Conservation (phyloP, 1,140 invertebrate species). For the Stegodyphus dumicola region DNA sequence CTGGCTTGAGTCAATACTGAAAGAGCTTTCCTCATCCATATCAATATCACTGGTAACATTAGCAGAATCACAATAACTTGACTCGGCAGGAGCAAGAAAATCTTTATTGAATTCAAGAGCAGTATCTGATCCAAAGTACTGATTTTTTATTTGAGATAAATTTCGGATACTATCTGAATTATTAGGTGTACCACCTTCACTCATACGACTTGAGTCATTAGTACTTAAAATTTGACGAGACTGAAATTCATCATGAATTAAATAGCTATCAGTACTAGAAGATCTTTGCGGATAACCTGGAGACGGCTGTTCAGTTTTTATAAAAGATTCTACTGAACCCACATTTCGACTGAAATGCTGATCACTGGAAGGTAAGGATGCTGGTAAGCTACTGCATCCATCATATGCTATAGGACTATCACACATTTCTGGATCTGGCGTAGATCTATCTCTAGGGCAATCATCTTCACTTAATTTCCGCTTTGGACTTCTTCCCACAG, state of each 20-base stretch:
- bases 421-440: conserved; percentile 60
- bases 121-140: conserved; percentile 47
- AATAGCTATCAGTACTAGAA: conserved; percentile 54
- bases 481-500: conserved; percentile 68
- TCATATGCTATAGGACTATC: conserved; percentile 59
- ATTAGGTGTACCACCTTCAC: conserved; percentile 42
- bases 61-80: conserved; percentile 21
- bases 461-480: conserved; percentile 67
- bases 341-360: conserved; percentile 7
- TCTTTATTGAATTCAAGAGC: conserved; percentile 21
- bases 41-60: conserved; percentile 38
- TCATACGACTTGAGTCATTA: conserved; percentile 45
- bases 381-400: conserved; percentile 27
- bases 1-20: conserved; percentile 44
- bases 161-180: conserved; percentile 29
- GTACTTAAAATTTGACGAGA: conserved; percentile 37
- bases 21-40: conserved; percentile 47
- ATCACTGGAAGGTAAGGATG: conserved; percentile 17
- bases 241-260: conserved; percentile 52
- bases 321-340: conserved; percentile 29
- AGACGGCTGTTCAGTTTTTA: conserved; percentile 35
- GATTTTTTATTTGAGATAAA: conserved; percentile 53
- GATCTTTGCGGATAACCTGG: conserved; percentile 49
- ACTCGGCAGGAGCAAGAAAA: conserved; percentile 13
- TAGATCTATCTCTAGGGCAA: conserved; percentile 54